phyloP scores from a whole-genome alignment of 1,140 invertebrate genomes.

The Xylocopa sonorina region DNA sequence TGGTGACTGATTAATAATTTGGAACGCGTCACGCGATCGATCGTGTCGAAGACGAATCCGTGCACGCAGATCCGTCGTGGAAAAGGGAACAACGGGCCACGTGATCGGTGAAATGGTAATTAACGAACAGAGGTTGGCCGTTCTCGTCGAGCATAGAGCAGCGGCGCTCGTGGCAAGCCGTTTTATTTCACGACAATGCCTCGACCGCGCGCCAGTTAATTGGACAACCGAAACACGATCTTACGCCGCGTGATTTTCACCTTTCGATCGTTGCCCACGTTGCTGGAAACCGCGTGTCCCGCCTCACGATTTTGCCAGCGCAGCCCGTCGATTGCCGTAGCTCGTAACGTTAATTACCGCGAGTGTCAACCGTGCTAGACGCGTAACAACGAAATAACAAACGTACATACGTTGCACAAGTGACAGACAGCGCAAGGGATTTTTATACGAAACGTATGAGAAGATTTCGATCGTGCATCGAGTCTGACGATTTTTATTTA shows the following conservation, averaged over 20 bases:
- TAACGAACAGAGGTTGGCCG: conserved; percentile 17
- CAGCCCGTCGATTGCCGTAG: neutral
- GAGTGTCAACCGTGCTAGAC: neutral
- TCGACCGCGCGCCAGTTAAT: conserved; percentile 28
- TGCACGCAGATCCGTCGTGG: neutral
- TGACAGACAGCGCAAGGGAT: no score
- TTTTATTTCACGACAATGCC: conserved; percentile 41
- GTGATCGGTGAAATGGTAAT: conserved; percentile 25
- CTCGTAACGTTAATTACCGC: conserved; percentile 11
- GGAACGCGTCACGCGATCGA: conserved; percentile 1
- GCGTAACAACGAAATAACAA: no score
- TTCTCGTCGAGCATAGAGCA: conserved; percentile 33
- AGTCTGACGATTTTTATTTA: no score
- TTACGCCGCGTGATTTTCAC: conserved; percentile 23
- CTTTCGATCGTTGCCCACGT: conserved; percentile 12
- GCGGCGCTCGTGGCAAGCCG: conserved; percentile 15
- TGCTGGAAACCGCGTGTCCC: neutral
- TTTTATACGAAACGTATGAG: no score
- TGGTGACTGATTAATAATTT: conserved; percentile 1
- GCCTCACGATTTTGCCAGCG: no score
- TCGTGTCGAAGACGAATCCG: conserved; percentile 10
- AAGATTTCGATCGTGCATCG: no score
- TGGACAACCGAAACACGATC: conserved; percentile 43
- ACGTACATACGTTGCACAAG: no score
- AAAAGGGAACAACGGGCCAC: conserved; percentile 6